phyloP scores from a whole-genome alignment of 2,113 vertebrate genomes.

The Chaenocephalus aceratus region DNA sequence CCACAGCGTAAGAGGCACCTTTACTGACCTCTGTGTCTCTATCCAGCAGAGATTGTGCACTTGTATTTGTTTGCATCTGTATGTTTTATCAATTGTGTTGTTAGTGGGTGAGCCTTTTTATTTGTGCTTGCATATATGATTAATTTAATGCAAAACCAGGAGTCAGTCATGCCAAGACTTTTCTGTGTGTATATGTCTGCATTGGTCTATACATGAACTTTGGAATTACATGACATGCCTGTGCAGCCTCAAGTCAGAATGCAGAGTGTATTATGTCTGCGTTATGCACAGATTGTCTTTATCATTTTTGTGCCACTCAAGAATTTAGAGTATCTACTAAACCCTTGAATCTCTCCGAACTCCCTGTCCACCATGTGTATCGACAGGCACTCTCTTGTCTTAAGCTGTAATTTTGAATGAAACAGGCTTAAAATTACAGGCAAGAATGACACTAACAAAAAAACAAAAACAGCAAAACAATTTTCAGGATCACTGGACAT shows the following conservation, averaged over 20 bases:
- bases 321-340: conserved; percentile 53
- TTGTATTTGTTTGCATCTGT: conserved; percentile 34
- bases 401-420: conserved; percentile 9
- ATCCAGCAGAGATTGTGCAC: conserved; percentile 51
- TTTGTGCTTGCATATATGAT: neutral
- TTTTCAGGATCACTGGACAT: conserved; percentile 7
- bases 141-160: neutral
- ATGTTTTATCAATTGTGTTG: conserved; percentile 10
- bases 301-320: conserved; percentile 55
- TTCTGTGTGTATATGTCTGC: neutral
- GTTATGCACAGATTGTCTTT: conserved; percentile 30
- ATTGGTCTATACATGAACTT: neutral
- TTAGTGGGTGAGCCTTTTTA: neutral
- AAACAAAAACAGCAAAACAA: conserved; percentile 7
- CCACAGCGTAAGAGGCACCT: conserved; percentile 68
- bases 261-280: conserved; percentile 1
- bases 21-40: conserved; percentile 65
- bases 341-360: conserved; percentile 9
- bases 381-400: conserved; percentile 5
- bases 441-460: neutral
- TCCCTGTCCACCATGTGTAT: neutral
- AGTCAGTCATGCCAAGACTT: neutral
- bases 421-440: conserved; percentile 14
- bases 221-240: conserved; percentile 7
- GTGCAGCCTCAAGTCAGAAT: conserved; percentile 20